Evolutionary conservation across 2,888 invertebrate species (phyloP).

Genomic region (Aphodius granarius): DNA sequence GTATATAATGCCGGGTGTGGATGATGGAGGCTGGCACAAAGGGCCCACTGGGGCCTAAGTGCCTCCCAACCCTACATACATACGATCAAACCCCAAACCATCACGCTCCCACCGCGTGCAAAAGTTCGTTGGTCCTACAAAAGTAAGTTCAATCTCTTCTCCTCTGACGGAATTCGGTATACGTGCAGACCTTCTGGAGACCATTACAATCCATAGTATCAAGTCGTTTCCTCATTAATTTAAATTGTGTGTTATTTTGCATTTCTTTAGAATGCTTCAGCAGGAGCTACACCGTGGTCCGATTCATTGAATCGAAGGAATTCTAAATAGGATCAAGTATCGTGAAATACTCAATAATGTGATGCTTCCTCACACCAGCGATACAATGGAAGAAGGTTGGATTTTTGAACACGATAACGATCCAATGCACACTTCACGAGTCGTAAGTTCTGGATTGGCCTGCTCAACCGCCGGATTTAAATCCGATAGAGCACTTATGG

Average conservation of each 20-base stretch:
- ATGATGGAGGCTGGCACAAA: too few species aligned
- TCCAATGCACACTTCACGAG: not conserved
- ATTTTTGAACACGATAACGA: too few species aligned
- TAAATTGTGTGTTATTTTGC: too few species aligned
- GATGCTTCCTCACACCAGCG: conserved; percentile 5
- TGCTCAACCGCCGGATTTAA: conserved; percentile 15
- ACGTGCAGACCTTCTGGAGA: not conserved
- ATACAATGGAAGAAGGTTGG: conserved; percentile 1
- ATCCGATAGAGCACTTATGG: conserved; percentile 18
- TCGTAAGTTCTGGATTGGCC: not conserved
- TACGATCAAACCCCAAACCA: too few species aligned
- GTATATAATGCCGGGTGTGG: too few species aligned
- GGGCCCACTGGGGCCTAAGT: too few species aligned
- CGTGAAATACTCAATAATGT: conserved; percentile 2
- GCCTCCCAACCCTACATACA: too few species aligned
- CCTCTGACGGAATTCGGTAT: conserved; percentile 19
- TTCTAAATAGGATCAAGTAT: conserved; percentile 19
- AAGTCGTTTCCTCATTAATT: not conserved
- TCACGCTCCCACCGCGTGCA: too few species aligned
- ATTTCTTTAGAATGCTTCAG: conserved; percentile 30
- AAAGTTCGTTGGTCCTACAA: conserved; percentile 6
- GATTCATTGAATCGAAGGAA: conserved; percentile 34
- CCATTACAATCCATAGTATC: not conserved
- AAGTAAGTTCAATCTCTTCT: conserved; percentile 12
- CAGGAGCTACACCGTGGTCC: conserved; percentile 33